phyloP scores from a whole-genome alignment of 2,888 invertebrate genomes.

The Drosophila kokeensis region DNA sequence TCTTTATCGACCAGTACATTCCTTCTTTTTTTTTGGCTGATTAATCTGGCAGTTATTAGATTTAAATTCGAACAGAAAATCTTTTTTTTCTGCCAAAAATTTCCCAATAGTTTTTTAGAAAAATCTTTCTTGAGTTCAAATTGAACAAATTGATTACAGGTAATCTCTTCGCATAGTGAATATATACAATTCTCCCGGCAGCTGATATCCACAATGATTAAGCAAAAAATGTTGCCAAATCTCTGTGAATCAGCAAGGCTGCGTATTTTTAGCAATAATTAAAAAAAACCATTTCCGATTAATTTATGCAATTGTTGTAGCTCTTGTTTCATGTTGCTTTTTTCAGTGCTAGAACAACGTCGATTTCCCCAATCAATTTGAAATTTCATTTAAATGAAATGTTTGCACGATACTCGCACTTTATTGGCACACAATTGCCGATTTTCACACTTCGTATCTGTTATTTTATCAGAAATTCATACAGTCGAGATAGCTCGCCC shows the following conservation, averaged over 20 bases:
- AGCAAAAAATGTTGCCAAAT: conserved; percentile 1
- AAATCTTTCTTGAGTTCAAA: neutral
- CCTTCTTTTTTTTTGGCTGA: neutral
- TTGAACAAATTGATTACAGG: neutral
- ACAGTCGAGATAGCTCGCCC: conserved; percentile 25
- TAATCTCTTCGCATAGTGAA: neutral
- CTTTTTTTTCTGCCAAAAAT: neutral
- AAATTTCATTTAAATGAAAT: conserved; percentile 51
- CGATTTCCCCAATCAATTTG: conserved; percentile 37
- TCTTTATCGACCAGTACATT: neutral
- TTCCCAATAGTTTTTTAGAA: neutral
- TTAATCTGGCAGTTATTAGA: neutral
- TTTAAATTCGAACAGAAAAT: neutral
- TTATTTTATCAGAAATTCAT: conserved; percentile 34
- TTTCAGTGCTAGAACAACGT: conserved; percentile 11
- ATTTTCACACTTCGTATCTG: conserved; percentile 4
- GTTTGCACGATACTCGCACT: conserved; percentile 28
- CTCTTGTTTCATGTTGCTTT: conserved; percentile 12
- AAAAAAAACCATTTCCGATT: neutral
- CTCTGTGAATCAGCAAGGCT: neutral
- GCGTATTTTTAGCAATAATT: conserved; percentile 16
- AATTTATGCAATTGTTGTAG: neutral
- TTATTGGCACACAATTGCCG: neutral
- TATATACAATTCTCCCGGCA: neutral
- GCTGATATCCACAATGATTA: neutral